Evolutionary conservation across 2,113 vertebrate genomes (phyloP), one percentile per base, ranked within the genome.

Genomic region (Stercorarius parasiticus): DNA sequence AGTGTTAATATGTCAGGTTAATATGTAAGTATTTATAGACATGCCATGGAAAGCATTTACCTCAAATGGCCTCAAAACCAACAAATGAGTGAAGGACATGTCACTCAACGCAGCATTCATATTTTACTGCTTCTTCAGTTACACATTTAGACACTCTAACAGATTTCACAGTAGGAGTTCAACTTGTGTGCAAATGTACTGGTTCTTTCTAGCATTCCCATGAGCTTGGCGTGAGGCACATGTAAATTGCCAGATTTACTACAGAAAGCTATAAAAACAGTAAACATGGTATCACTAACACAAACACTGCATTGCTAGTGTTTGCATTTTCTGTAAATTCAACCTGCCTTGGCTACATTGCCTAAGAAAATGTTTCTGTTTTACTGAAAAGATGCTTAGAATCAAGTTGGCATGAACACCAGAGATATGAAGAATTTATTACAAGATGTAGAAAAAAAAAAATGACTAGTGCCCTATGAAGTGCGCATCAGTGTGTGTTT

Each of bases 21-120:
- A n/a, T n/a, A n/a, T n/a, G n/a, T 66, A 94, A 97, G 82, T 90
- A 95, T 94, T 92, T 93, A 91, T 81, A 67, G 65, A 55, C 36
- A 55, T 32, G 55, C 64, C 50, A 56, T n/a, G 32, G 84, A 85
- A 85, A 81, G 73, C 64, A 34, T 88, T 92, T 90, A 69, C 59
- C 34, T 45, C 45, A 45, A 47, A 45, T 62, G 29, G n/a, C 66
- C 59, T 73, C 36, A 27, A 86, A 66, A 45, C 6, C 45, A 61
- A 38, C 32, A 40, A 34, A 21, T 1, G 4, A 38, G 42, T 32
- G 36, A 27, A 79, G 67, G 56, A 59, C 81, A 43, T 11, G 5
- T 38, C 53, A 16, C 85, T 76, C 72, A 53, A 36, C 3, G 19
- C 64, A 76, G 34, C 64, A 53, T 88, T 80, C 49, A 43, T 11